phyloP scores from a whole-genome alignment of 2,888 invertebrate genomes.

The Phasia obesa region DNA sequence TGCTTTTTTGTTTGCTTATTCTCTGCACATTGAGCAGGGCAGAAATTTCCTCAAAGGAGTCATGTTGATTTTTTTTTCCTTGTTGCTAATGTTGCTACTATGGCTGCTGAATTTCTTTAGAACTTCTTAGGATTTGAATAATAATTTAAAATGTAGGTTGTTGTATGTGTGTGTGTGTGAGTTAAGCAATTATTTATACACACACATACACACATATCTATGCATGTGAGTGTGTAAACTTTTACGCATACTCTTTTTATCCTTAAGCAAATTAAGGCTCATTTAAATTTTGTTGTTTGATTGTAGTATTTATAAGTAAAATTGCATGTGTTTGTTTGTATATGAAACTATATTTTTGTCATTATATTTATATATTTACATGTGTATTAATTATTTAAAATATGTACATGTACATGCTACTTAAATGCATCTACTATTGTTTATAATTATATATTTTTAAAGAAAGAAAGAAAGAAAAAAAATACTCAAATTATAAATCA shows the following conservation, averaged over 20 bases:
- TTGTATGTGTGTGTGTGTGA: not conserved
- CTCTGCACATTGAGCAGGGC: not conserved
- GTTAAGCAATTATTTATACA: not conserved
- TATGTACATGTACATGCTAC: too few relatives aligned
- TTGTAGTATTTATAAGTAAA: not conserved
- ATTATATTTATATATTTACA: constrained; percentile 2
- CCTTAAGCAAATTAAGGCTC: constrained; percentile 51
- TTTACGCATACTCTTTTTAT: constrained; percentile 46
- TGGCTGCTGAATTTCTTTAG: constrained; percentile 9
- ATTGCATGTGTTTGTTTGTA: not conserved
- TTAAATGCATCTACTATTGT: constrained; percentile 6
- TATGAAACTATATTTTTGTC: constrained; percentile 14
- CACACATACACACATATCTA: not conserved
- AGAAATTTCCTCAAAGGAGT: constrained; percentile 33
- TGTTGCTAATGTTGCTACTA: not conserved
- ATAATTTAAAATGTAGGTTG: constrained; percentile 12
- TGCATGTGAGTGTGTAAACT: not conserved
- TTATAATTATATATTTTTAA: constrained; percentile 30
- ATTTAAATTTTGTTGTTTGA: constrained; percentile 38
- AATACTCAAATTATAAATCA: not conserved
- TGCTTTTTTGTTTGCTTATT: not conserved
- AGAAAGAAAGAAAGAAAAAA: not conserved
- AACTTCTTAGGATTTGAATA: constrained; percentile 28
- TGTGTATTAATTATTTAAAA: not conserved
- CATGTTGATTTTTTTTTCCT: constrained; percentile 14